Evolutionary conservation across 2,113 vertebrate genomes (phyloP), one percentile per base, ranked within the genome.

Genomic region (Seriola rivoliana): DNA sequence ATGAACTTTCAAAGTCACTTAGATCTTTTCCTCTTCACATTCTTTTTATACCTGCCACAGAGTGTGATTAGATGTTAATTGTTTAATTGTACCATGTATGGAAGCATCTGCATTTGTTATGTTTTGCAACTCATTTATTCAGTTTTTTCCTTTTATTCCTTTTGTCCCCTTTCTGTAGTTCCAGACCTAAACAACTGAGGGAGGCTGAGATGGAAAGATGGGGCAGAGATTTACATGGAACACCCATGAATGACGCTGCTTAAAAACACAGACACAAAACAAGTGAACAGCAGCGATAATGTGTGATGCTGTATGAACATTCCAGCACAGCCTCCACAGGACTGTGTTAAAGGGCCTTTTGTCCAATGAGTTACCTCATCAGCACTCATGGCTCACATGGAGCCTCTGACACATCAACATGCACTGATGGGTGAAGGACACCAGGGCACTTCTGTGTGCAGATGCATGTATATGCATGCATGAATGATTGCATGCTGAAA

Each of bases 331-430:
- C 85, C 84, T 86, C 85, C 66, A 64, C 54, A 34, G 46, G 54
- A 67, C 78, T 44, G 29, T 8, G 68, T 80, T 89, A 84, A 87
- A 81, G 87, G 59, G 64, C 78, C 87, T 89, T 90, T 93, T 93
- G 90, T 91, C 78, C 65, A 7, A 0, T 0, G 63, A 74, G 76
- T 87, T 87, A 90, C 87, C 90, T 85, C 90, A 93, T 91, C 91
- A 93, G 93, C 89, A 87, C 60, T 74, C 80, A 50, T 4, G 4
- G 55, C 42, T 59, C 63, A 52, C 38, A 62, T 59, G 65, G 50
- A 84, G 71, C 60, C 69, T 71, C 48, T 32, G 73, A 84, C 72
- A 85, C 69, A 44, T 75, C 48, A 54, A 69, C 75, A 71, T 54
- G 71, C 58, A 59, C 69, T 10, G 65, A 50, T 11, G 64, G 57